These are phyloP conservation scores for Pao palembangensis DNA, from an alignment of 2,113 vertebrate genomes.

Conservation along the genomic window DNA sequence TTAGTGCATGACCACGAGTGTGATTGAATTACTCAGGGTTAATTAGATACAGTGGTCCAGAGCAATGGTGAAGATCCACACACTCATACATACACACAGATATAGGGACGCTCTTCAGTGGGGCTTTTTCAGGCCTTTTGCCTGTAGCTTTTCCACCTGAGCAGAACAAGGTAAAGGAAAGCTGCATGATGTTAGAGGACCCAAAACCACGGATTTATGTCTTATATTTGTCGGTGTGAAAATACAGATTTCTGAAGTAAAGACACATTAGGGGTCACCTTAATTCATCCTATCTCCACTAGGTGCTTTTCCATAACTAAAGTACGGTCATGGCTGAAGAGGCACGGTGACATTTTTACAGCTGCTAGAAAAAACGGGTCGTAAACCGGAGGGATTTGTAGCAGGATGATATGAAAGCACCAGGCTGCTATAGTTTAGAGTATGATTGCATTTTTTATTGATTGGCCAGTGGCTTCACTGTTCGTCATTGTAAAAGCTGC, in stretches of 20 bases:
- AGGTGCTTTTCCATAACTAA: constrained; percentile 35
- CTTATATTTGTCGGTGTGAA: constrained; percentile 13
- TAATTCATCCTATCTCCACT: constrained; percentile 17
- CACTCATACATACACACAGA: constrained; percentile 18
- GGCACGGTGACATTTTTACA: constrained; percentile 49
- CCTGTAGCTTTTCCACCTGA: constrained; percentile 37
- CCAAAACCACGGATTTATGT: constrained; percentile 33
- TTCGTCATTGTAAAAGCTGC: constrained; percentile 6
- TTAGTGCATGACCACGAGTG: constrained; percentile 32
- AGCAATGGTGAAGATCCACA: constrained; percentile 37
- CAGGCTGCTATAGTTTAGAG: constrained; percentile 24
- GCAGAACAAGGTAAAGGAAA: constrained; percentile 36
- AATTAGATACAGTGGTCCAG: constrained; percentile 61
- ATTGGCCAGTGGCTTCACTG: constrained; percentile 37
- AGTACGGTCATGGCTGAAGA: constrained; percentile 53
- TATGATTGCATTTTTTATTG: constrained; percentile 45
- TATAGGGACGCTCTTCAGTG: constrained; percentile 37
- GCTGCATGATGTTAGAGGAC: constrained; percentile 28
- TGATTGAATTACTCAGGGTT: constrained; percentile 68
- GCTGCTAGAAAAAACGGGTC: constrained; percentile 36
- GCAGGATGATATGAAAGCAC: constrained; percentile 33
- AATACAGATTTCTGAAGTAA: background rate
- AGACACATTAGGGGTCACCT: background rate
- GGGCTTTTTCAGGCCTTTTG: constrained; percentile 44
- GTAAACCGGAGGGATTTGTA: constrained; percentile 39